Evolutionary conservation across 1,140 invertebrate species (phyloP).

Genomic region (Bombus confusus): DNA sequence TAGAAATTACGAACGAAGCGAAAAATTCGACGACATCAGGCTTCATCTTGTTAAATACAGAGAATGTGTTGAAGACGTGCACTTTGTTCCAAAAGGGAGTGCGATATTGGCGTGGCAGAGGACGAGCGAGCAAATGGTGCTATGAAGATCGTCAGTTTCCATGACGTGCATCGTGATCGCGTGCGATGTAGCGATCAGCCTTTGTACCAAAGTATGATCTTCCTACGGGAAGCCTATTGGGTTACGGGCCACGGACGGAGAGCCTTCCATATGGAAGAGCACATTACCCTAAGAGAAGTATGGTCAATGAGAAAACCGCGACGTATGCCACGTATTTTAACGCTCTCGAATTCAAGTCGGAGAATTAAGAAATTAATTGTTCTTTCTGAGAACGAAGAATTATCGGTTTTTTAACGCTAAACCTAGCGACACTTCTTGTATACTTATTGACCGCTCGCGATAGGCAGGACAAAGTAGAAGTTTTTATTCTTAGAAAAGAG

Average conservation of each 20-base stretch:
- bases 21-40: background rate
- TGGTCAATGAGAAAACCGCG: conserved; percentile 31
- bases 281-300: conserved; percentile 9
- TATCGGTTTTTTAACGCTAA: no score
- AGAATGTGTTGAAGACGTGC: conserved; percentile 45
- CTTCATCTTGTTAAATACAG: background rate
- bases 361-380: no score
- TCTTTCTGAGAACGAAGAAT: no score
- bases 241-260: conserved; percentile 68
- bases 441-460: no score
- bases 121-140: conserved; percentile 74
- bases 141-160: conserved; percentile 78
- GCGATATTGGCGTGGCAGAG: conserved; percentile 61
- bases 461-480: no score
- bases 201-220: conserved; percentile 80
- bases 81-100: conserved; percentile 47
- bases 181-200: conserved; percentile 81
- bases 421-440: no score
- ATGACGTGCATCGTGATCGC: conserved; percentile 80
- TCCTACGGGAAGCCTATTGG: conserved; percentile 78
- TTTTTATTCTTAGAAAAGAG: no score
- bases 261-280: conserved; percentile 55
- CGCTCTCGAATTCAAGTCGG: background rate
- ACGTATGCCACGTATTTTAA: conserved; percentile 18
- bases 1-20: background rate